Evolutionary conservation across 2,888 invertebrate species (phyloP).

Genomic region (Parnassius mnemosyne): DNA sequence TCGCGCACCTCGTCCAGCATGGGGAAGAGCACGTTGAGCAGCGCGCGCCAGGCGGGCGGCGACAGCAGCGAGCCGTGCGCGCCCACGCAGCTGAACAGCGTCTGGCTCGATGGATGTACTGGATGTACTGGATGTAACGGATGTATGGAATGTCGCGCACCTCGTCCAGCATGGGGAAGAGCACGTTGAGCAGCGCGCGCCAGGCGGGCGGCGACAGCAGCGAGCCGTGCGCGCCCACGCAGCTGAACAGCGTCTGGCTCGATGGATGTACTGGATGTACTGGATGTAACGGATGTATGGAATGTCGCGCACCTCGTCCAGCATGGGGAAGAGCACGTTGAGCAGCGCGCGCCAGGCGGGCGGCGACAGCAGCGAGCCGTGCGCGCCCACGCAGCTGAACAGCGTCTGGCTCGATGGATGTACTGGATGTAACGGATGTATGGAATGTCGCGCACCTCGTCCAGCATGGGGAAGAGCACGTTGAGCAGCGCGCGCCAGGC

Average conservation of each 20-base stretch:
- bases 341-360: constrained; percentile 97
- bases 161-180: constrained; percentile 96
- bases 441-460: constrained; percentile 83
- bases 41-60: constrained; percentile 95
- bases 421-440: no score
- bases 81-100: constrained; percentile 97
- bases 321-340: constrained; percentile 95
- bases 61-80: constrained; percentile 95
- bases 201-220: constrained; percentile 93
- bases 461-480: constrained; percentile 96
- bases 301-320: constrained; percentile 83
- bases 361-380: no score
- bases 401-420: no score
- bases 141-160: constrained; percentile 67
- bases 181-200: constrained; percentile 95
- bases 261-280: no score
- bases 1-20: constrained; percentile 92
- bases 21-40: constrained; percentile 96
- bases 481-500: constrained; percentile 97
- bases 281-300: no score
- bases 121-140: no score
- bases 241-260: constrained; percentile 96
- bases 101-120: no score
- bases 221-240: constrained; percentile 95
- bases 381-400: constrained; percentile 47